Conservation (phyloP, 1,140 invertebrate genomes). For the Aphaenogaster ashmeadi region DNA sequence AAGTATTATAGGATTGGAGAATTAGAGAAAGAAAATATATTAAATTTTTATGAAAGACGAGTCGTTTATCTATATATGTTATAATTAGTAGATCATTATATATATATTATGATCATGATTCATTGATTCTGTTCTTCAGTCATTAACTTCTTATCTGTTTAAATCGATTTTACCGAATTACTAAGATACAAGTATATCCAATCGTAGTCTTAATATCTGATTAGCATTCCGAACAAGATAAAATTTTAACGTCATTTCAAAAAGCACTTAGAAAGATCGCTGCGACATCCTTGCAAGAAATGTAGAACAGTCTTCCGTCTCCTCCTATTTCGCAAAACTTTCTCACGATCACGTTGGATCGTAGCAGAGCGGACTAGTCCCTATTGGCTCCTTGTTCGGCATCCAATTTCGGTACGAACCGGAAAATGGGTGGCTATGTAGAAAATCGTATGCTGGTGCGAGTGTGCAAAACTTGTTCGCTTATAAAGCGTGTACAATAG, state of each 20-base stretch:
- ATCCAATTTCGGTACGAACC: constrained; percentile 59
- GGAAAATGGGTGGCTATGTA: constrained; percentile 15
- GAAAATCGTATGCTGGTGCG: background rate
- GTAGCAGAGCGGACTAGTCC: background rate
- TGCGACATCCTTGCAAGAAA: background rate
- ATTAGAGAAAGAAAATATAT: background rate
- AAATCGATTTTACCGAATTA: background rate
- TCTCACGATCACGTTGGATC: constrained; percentile 50
- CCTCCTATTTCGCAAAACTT: constrained; percentile 24
- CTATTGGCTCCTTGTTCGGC: constrained; percentile 23
- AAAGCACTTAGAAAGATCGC: background rate
- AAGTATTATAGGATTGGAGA: background rate
- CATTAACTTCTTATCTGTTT: background rate
- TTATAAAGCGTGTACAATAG: background rate
- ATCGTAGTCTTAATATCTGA: too few species aligned
- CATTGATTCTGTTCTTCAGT: background rate
- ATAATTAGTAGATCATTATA: too few species aligned
- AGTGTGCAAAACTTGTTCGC: background rate
- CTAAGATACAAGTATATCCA: background rate
- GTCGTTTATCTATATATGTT: background rate
- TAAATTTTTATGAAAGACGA: background rate
- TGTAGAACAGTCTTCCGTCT: background rate
- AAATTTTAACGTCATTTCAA: background rate
- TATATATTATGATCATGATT: background rate
- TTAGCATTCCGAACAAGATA: background rate